Base-by-base conservation (phyloP, 2,888 invertebrate species). In the Erynnis tages region DNA sequence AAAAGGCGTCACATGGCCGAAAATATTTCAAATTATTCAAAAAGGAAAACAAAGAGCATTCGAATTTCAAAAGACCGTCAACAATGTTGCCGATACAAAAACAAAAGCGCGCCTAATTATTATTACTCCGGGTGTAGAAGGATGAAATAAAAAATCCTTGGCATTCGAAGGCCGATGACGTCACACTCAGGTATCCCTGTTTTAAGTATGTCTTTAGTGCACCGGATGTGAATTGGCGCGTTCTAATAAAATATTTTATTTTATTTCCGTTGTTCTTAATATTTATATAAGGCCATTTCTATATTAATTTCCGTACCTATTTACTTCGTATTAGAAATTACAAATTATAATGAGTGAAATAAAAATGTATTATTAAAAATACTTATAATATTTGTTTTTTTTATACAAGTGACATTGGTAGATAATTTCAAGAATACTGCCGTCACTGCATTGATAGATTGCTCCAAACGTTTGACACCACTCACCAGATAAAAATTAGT, bases 101-200 rank as follows among this genome's bases (percentile, higher is more conserved):
- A 82, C 76, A 79, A 82, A 79, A 71, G 69, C 60, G 55, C 62
- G 65, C 67, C 63, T 79, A 80, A 82, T 82, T 79, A 76, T 79
- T 82, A 35, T 49, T 50, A 50, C 50, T 79, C 64, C 74, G 76
- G 65, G 68, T 69, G 70, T 75, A 69, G 67, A 57, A 56, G 50
- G 35, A 50, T 25, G 50, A 62, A 61, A 66, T 73, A 76, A 75
- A 77, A 74, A 74, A 71, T 69, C 76, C 70, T 64, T 67, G 82
- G 83, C 68, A 84, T 83, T 71, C 71, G 80, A 83, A 84, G 83
- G 83, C 73, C 77, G 74, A 54, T 85, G 83, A 84, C 83, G 86
- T 83, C 79, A 83, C 59, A 56, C 63, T 61, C 71, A 77, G 79
- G 79, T 79, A 80, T 71, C 61, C 67, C 58, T 60, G 59, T 49